These are phyloP conservation scores for Ornithoptera alexandrae DNA, from an alignment of 2,888 invertebrate genomes.

Conservation along the genomic window DNA sequence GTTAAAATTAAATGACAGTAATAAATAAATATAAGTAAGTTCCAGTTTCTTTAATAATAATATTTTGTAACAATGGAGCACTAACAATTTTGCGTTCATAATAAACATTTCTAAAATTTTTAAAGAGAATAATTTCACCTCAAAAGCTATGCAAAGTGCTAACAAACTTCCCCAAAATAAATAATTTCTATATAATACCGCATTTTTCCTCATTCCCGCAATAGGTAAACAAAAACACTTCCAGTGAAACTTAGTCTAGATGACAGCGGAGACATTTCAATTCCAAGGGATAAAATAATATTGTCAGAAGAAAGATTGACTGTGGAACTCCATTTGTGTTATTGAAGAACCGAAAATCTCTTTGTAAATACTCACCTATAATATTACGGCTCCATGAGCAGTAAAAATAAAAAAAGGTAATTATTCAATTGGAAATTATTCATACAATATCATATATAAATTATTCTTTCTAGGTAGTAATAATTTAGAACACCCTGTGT, in stretches of 20 bases:
- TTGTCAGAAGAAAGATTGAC: slow-evolving; percentile 48
- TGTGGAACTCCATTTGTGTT: slow-evolving; percentile 56
- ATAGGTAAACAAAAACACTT: slow-evolving; percentile 43
- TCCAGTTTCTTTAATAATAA: too few relatives aligned
- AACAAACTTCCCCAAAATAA: slow-evolving; percentile 12
- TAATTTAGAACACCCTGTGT: too few relatives aligned
- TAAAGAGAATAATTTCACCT: not conserved
- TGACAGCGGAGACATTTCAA: slow-evolving; percentile 43
- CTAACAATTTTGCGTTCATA: not conserved
- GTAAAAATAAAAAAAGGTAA: not conserved
- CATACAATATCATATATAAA: too few relatives aligned
- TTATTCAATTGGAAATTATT: not conserved
- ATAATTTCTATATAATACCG: slow-evolving; percentile 20
- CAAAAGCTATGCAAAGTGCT: slow-evolving; percentile 8
- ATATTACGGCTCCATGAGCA: not conserved
- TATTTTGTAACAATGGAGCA: not conserved
- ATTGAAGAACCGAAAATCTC: slow-evolving; percentile 50
- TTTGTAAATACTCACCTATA: slow-evolving; percentile 37
- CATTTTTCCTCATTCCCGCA: slow-evolving; percentile 37
- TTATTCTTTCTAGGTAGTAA: too few relatives aligned
- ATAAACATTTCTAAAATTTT: not conserved
- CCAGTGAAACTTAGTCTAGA: slow-evolving; percentile 42
- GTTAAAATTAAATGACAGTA: too few relatives aligned
- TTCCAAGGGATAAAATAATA: slow-evolving; percentile 53
- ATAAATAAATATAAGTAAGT: too few relatives aligned